phyloP scores from a whole-genome alignment of 2,888 invertebrate genomes.

The Caenorhabditis angaria region DNA sequence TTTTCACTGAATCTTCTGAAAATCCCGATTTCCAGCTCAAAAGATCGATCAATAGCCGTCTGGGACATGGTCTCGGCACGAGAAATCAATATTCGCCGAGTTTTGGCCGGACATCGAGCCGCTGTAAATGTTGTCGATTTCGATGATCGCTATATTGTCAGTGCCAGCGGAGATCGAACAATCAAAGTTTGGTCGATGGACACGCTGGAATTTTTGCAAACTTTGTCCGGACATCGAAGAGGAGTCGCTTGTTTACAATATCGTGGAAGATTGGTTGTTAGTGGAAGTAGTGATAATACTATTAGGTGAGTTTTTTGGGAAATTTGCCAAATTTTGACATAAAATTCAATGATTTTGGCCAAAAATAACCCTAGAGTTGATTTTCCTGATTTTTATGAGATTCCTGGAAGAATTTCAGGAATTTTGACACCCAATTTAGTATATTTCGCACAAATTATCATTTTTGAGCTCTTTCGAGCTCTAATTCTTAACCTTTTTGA shows the following conservation, averaged over 20 bases:
- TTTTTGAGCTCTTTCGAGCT: too few species aligned
- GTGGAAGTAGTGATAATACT: constrained; percentile 98
- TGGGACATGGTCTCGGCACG: constrained; percentile 99
- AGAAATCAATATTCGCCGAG: constrained; percentile 92
- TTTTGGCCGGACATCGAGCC: constrained; percentile 96
- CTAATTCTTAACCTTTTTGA: too few species aligned
- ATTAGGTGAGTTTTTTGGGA: too few species aligned
- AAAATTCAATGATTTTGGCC: neutral
- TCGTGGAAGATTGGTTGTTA: constrained; percentile 94
- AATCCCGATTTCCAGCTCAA: constrained; percentile 67
- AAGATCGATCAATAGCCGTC: constrained; percentile 98
- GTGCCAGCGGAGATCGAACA: constrained; percentile 97
- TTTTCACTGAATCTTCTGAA: too few species aligned
- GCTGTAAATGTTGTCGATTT: constrained; percentile 99
- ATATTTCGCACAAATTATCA: too few species aligned
- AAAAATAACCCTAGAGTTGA: neutral
- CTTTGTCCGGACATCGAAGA: constrained; percentile 96
- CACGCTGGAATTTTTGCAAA: constrained; percentile 97
- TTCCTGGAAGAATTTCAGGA: too few species aligned
- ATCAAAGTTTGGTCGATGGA: constrained; percentile 99
- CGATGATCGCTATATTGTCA: constrained; percentile 98
- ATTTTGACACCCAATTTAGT: too few species aligned
- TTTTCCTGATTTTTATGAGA: too few species aligned
- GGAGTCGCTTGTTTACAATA: constrained; percentile 99
- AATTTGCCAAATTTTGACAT: neutral